Evolutionary conservation across 2,888 invertebrate genomes (phyloP).

Genomic region (Crepidodera aurea): DNA sequence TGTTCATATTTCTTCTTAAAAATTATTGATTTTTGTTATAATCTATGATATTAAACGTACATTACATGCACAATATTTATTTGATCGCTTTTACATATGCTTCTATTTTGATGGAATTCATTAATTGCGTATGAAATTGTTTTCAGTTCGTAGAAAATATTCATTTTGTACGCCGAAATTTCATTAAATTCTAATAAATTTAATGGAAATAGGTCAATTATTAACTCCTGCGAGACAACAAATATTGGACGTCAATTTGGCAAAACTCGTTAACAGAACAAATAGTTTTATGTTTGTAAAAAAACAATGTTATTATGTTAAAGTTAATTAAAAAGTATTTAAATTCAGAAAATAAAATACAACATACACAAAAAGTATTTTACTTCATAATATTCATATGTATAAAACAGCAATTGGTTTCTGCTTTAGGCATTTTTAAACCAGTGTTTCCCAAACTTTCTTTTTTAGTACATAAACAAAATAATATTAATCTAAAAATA

Average conservation of each 20-base stretch:
- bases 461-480: too few species aligned
- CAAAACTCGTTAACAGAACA: slow-evolving; percentile 15
- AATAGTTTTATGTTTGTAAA: neutral
- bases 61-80: neutral
- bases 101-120: slow-evolving; percentile 11
- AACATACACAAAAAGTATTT: neutral
- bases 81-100: neutral
- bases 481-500: too few species aligned
- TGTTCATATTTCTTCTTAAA: too few species aligned
- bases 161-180: slow-evolving; percentile 21
- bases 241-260: slow-evolving; percentile 12
- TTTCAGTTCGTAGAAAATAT: slow-evolving; percentile 3
- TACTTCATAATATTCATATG: too few species aligned
- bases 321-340: neutral
- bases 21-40: too few species aligned
- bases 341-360: too few species aligned
- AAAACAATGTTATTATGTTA: neutral
- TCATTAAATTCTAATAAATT: slow-evolving; percentile 23
- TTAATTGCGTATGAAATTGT: slow-evolving; percentile 18
- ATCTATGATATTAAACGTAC: too few species aligned
- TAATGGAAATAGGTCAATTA: slow-evolving; percentile 23
- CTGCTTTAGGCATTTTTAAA: too few species aligned
- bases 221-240: slow-evolving; percentile 10
- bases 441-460: too few species aligned
- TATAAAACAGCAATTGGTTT: too few species aligned